A percentile compares a stretch with the other conserved stretches of the same genome.
Conservation (phyloP, 2,888 invertebrate genomes). For the Iselma pallidipennis region DNA sequence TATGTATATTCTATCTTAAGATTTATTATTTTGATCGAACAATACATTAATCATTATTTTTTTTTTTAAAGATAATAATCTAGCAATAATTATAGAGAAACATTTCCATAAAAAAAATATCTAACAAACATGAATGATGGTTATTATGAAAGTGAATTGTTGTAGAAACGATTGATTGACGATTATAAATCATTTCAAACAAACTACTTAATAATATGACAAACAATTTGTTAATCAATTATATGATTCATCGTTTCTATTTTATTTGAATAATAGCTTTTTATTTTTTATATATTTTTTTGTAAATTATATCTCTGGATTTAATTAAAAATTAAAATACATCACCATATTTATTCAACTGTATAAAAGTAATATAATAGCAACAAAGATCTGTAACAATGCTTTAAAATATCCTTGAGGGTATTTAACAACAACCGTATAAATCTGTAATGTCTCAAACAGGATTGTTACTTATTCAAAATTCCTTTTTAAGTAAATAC, state of each 20-base stretch:
- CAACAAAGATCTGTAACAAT: constrained; percentile 20
- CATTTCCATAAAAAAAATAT: not conserved
- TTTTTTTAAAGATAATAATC: not conserved
- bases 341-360: not conserved
- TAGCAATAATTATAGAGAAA: not conserved
- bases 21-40: not conserved
- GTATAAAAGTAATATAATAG: constrained; percentile 1
- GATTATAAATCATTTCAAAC: not conserved
- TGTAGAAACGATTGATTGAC: not conserved
- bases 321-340: constrained; percentile 11
- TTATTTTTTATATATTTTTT: no score
- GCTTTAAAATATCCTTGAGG: constrained; percentile 12
- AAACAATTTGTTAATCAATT: not conserved
- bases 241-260: not conserved
- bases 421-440: constrained; percentile 10
- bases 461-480: constrained; percentile 21
- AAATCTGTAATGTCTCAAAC: constrained; percentile 27
- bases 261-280: no score
- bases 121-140: not conserved
- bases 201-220: not conserved
- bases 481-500: constrained; percentile 27
- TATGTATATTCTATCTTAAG: constrained; percentile 2
- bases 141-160: not conserved
- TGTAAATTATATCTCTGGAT: not conserved
- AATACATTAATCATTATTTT: not conserved